phyloP scores from a whole-genome alignment of 92 coral and sea anemone species.

The Epizoanthus fatuus region DNA sequence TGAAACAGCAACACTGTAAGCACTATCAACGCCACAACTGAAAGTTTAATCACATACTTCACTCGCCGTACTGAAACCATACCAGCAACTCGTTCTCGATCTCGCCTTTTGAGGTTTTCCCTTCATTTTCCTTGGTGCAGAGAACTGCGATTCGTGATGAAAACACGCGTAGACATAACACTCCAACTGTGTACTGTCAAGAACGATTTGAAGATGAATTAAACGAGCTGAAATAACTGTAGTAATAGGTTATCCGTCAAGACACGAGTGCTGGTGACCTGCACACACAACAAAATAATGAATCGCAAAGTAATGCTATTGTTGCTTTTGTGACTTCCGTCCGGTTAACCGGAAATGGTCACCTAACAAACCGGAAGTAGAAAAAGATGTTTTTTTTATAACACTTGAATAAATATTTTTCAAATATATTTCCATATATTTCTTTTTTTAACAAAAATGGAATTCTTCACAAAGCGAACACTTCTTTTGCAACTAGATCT shows the following conservation, averaged over 20 bases:
- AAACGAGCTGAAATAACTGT: background rate
- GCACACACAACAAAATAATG: background rate
- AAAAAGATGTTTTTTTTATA: too few species aligned
- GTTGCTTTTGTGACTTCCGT: background rate
- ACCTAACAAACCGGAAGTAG: conserved; percentile 24
- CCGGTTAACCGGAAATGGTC: conserved; percentile 34
- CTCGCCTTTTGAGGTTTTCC: background rate
- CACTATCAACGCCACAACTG: conserved; percentile 4
- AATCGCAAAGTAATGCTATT: background rate
- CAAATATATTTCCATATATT: too few species aligned
- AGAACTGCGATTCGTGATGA: background rate
- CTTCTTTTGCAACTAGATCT: too few species aligned
- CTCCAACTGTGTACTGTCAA: background rate
- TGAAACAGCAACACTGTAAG: conserved; percentile 15
- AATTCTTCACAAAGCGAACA: too few species aligned
- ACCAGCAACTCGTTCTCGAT: conserved; percentile 12
- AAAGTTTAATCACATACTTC: conserved; percentile 28
- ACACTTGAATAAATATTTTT: too few species aligned
- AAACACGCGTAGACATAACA: background rate
- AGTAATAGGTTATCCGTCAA: background rate
- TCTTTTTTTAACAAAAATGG: too few species aligned
- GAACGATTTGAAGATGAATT: background rate
- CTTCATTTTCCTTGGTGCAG: background rate
- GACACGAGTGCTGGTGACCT: background rate
- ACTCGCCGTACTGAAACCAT: conserved; percentile 43